Base-by-base conservation (phyloP, 2,888 invertebrate genomes). In the Tanytarsus gracilentus region DNA sequence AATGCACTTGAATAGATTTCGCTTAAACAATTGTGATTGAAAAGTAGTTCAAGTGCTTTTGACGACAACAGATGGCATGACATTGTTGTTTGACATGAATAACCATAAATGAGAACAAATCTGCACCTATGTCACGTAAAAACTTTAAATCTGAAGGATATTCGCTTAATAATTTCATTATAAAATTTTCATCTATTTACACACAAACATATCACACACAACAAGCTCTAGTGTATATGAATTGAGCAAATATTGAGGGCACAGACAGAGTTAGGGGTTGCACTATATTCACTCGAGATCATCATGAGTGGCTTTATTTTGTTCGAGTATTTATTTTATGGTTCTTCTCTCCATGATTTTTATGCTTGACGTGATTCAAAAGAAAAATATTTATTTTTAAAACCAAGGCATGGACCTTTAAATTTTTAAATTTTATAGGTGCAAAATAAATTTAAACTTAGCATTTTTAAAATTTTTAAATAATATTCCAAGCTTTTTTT, bases 41-140 rank as follows among this genome's bases (percentile, higher is more conserved):
- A 25, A 52, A 30, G 58, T 58, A 30, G 58, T 58, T 58, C 58
- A 58, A 58, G 58, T 58, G 58, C 48, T 36, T 48, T n/a, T n/a
- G 58, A 30, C 30, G 58, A 58, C 48, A 58, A 58, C 58, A 58
- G 58, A 58, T 58, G 58, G 58, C 21, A 53, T 39, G 58, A 58
- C 48, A 58, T 48, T 58, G 58, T 48, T 48, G 56, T 16, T 14
- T 21, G 30, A 11, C n/a, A 25, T n/a, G 26, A 49, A 14, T n/a
- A 49, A 9, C 4, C 11, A 52, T 18, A 33, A 52, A 30, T 21
- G n/a, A 52, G 21, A 56, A 56, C 40, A 56, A 56, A 56, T 56
- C 56, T 56, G 21, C 56, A 56, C 56, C 56, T 56, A 40, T 39
- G 36, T 36, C 36, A 36, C 36, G 36, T 36, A 36, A 14, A 14